phyloP scores from a whole-genome alignment of 2,113 vertebrate species.

The Merops nubicus region DNA sequence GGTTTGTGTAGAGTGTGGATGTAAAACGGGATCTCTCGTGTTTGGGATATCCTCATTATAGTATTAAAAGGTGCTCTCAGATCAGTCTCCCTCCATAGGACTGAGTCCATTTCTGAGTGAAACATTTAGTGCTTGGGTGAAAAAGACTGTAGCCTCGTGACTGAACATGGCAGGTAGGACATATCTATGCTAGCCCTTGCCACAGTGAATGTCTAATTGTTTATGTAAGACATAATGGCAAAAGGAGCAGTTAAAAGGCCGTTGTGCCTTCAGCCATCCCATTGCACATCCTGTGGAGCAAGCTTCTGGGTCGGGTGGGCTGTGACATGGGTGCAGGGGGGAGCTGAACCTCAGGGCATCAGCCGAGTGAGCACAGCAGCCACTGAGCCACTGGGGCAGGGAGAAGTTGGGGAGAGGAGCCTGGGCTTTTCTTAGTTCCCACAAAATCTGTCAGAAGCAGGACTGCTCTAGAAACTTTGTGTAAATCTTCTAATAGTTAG shows the following conservation, averaged over 20 bases:
- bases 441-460: background rate
- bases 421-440: background rate
- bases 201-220: background rate
- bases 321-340: background rate
- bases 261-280: background rate
- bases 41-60: background rate
- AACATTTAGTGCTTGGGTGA: background rate
- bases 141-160: background rate
- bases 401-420: background rate
- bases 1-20: background rate
- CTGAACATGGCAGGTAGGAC: background rate
- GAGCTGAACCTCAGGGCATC: background rate
- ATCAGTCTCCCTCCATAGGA: background rate
- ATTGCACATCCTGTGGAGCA: fast-evolving
- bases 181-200: background rate
- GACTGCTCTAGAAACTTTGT: background rate
- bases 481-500: background rate
- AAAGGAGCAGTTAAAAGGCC: background rate
- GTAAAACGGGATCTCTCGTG: background rate
- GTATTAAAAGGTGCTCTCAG: background rate
- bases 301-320: background rate
- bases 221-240: background rate
- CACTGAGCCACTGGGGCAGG: fast-evolving
- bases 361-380: no score
- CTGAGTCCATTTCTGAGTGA: background rate